Evolutionary conservation across 2,113 vertebrate genomes (phyloP).

Genomic region (Dermatemys mawii): DNA sequence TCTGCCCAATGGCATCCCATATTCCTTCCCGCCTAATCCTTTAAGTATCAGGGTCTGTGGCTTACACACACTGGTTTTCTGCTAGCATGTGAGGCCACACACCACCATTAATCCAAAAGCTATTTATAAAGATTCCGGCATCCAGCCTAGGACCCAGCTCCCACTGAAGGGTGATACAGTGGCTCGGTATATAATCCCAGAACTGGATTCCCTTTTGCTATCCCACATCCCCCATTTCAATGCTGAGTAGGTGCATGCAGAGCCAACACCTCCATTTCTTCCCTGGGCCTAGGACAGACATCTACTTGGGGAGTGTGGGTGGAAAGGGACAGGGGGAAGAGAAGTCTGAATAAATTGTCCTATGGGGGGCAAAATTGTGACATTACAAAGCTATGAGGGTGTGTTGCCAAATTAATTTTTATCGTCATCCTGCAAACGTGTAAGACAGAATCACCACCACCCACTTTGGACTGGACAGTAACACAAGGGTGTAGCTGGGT

Average conservation of each 20-base stretch:
- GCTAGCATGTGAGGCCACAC: background rate
- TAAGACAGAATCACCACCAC: background rate
- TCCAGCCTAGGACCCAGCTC: background rate
- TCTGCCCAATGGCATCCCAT: background rate
- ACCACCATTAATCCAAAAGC: background rate
- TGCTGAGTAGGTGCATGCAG: fast-evolving
- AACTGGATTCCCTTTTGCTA: background rate
- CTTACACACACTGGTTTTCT: background rate
- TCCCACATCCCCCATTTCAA: background rate
- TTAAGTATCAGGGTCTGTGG: background rate
- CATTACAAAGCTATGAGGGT: too few species aligned
- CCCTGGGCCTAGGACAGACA: background rate
- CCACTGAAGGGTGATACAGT: fast-evolving
- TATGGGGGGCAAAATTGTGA: too few species aligned
- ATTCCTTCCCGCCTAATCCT: background rate
- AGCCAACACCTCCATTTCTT: background rate
- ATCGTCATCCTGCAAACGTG: too few species aligned
- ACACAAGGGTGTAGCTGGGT: background rate
- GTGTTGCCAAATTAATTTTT: too few species aligned
- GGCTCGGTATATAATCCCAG: background rate
- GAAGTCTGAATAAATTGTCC: too few species aligned
- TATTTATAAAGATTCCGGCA: background rate
- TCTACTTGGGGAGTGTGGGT: too few species aligned
- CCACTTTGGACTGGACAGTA: background rate
- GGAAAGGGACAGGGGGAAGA: too few species aligned